Base-by-base conservation (phyloP, 2,888 invertebrate genomes). In the Drosophila paranaensis region DNA sequence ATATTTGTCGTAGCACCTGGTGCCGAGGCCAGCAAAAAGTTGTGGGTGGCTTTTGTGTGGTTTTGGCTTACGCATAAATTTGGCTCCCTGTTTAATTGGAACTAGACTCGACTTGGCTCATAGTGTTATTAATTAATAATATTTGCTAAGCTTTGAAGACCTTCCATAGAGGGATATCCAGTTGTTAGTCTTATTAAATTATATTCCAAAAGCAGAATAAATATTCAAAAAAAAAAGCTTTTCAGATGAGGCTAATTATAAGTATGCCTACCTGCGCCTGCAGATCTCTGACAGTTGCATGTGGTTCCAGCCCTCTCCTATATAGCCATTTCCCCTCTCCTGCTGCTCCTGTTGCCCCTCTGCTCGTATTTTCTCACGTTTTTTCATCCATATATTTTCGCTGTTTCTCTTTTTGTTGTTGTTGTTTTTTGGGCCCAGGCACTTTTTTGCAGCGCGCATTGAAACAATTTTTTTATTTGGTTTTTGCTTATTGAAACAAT, bases 401-500 rank as follows among this genome's bases (percentile, higher is more conserved):
- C 27, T 54, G 57, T 20, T 72, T 65, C 60, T 72, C 60, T 50
- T n/a, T 3, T 51, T 68, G 61, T 60, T 79, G 74, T 80, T 62
- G 43, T 56, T 70, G 60, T 55, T 20, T 71, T 68, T 60, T 79
- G 77, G 60, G 72, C 57, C 61, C 71, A 76, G 62, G 71, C 68
- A 40, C 61, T 64, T 73, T 70, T 77, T 71, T 70, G 76, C 80
- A 20, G 81, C 69, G 72, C 75, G 69, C 53, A 71, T 66, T 75
- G 58, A 74, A 71, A 45, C 13, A 25, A 35, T 27, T 53, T 57
- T 27, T 72, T 66, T 54, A 53, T 61, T 75, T 81, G 76, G 82
- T 90, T 81, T 78, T 82, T 90, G 89, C 89, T 89, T 92, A 86
- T 88, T 90, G 81, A 86, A 81, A 82, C 87, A 92, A 92, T 92